Percentiles rank a stretch among this genome's conserved stretches.
These are phyloP conservation scores for Ranitomeya imitator DNA, from an alignment of 2,113 vertebrate genomes.

Conservation along the genomic window DNA sequence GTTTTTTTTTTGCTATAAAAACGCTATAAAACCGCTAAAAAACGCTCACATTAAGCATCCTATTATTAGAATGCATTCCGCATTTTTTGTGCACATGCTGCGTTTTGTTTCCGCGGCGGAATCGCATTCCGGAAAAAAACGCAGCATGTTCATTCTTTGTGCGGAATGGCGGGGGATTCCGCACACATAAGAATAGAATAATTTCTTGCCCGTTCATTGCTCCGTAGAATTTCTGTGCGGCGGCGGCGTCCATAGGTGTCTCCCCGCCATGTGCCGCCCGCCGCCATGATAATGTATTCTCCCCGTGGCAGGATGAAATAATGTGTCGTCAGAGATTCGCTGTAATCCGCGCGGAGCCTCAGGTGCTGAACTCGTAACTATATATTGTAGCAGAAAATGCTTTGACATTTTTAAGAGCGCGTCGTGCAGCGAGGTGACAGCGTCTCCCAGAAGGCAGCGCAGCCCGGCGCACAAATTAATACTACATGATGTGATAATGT, in stretches of 20 bases:
- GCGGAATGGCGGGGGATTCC: too few relatives aligned
- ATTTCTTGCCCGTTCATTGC: neutral
- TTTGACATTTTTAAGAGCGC: constrained; percentile 17
- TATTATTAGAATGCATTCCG: too few relatives aligned
- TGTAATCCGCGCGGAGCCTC: neutral
- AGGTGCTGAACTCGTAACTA: neutral
- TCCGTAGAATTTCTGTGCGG: neutral
- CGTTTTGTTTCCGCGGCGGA: too few relatives aligned
- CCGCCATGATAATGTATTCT: neutral
- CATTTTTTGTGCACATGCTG: too few relatives aligned
- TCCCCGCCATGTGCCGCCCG: neutral
- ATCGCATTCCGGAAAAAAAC: too few relatives aligned
- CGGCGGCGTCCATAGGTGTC: neutral
- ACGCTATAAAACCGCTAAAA: too few relatives aligned
- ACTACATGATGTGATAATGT: neutral
- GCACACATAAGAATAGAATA: neutral
- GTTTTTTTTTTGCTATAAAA: too few relatives aligned
- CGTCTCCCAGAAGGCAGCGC: constrained; percentile 11
- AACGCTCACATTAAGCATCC: too few relatives aligned
- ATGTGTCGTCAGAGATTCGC: constrained; percentile 25
- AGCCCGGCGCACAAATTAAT: neutral
- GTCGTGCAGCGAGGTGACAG: neutral
- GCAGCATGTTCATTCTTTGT: too few relatives aligned
- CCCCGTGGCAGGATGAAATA: constrained; percentile 15
- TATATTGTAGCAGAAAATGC: constrained; percentile 2